Evolutionary conservation across 1,140 invertebrate genomes (phyloP).

Genomic region (Homarus americanus): DNA sequence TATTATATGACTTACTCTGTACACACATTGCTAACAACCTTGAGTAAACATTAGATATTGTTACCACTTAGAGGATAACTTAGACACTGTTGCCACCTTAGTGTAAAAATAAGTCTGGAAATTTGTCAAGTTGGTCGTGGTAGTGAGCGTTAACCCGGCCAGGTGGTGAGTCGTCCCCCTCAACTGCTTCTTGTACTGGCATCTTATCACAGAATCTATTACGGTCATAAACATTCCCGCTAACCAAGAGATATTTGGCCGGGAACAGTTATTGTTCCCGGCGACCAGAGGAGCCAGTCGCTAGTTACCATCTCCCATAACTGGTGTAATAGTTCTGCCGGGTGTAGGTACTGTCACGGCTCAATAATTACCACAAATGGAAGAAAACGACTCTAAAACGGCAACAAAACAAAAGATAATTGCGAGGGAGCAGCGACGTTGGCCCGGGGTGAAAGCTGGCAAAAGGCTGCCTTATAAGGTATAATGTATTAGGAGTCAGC

Average conservation of each 20-base stretch:
- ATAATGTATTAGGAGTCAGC: slow-evolving; percentile 70
- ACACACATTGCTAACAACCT: too few species aligned
- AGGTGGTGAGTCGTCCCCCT: not conserved
- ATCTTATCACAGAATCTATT: slow-evolving; percentile 35
- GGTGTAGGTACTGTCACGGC: too few species aligned
- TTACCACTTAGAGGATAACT: too few species aligned
- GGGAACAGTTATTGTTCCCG: slow-evolving; percentile 2
- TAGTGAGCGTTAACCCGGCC: too few species aligned
- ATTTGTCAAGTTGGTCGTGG: too few species aligned
- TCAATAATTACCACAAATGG: too few species aligned
- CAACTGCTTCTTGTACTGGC: not conserved
- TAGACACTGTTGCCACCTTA: too few species aligned
- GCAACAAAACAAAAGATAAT: slow-evolving; percentile 32
- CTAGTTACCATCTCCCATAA: slow-evolving; percentile 5
- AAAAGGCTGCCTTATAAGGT: slow-evolving; percentile 66
- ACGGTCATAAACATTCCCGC: slow-evolving; percentile 42
- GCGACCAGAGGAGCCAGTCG: slow-evolving; percentile 6
- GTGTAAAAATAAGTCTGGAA: too few species aligned
- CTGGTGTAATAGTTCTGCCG: too few species aligned
- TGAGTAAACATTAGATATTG: too few species aligned
- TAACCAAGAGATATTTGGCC: slow-evolving; percentile 29
- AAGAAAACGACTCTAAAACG: slow-evolving; percentile 14
- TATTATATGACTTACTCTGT: too few species aligned
- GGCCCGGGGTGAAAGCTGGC: slow-evolving; percentile 62
- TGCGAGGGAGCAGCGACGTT: slow-evolving; percentile 25